Evolutionary conservation across 64 coral and sea anemone genomes (phyloP).

Genomic region (Montipora cactus): DNA sequence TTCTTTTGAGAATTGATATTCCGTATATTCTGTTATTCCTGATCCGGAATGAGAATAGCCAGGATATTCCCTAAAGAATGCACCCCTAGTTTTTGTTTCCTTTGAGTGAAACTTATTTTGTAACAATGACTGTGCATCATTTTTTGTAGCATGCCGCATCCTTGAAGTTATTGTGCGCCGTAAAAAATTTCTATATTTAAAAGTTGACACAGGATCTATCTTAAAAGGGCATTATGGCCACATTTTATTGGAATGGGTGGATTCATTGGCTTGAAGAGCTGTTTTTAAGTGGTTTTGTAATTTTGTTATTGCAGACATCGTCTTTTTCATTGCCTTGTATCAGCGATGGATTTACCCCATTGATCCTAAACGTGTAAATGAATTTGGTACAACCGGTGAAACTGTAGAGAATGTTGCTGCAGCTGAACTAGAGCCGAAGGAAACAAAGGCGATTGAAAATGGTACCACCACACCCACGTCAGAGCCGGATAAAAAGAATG

Average conservation of each 20-base stretch:
- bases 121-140: too few relatives aligned
- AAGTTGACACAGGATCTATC: too few relatives aligned
- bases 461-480: not conserved
- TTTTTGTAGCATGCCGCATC: too few relatives aligned
- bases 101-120: too few relatives aligned
- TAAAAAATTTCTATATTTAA: too few relatives aligned
- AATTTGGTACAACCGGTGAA: slow-evolving; percentile 96
- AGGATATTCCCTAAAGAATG: too few relatives aligned
- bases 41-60: too few relatives aligned
- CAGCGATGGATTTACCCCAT: slow-evolving; percentile 98
- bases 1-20: too few relatives aligned
- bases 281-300: not conserved
- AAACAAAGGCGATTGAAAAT: slow-evolving; percentile 8
- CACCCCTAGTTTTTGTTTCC: too few relatives aligned
- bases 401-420: slow-evolving; percentile 41
- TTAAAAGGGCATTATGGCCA: not conserved
- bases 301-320: slow-evolving; percentile 74
- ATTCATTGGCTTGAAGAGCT: not conserved
- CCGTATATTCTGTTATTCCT: too few relatives aligned
- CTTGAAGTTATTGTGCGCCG: too few relatives aligned
- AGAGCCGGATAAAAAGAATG: slow-evolving; percentile 91
- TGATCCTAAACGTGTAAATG: slow-evolving; percentile 96
- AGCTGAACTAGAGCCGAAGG: slow-evolving; percentile 18
- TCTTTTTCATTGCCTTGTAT: slow-evolving; percentile 98
- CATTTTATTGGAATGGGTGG: not conserved